Evolutionary conservation across 2,797 vertebrate genomes (phyloP).

Genomic region (Anabacerthia variegaticeps): DNA sequence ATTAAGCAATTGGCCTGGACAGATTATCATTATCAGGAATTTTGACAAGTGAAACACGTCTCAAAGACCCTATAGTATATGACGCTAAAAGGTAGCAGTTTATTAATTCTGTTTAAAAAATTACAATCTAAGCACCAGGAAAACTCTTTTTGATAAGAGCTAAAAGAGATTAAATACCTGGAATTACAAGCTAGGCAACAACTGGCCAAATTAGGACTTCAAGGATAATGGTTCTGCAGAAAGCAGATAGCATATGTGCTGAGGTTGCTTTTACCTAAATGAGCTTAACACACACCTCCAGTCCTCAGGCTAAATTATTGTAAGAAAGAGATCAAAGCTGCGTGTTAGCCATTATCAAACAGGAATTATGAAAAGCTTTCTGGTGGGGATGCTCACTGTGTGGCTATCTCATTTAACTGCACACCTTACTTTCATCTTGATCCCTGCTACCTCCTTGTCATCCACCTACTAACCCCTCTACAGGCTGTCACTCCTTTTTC

Average conservation of each 20-base stretch:
- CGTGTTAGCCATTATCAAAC: background rate
- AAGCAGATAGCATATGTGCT: background rate
- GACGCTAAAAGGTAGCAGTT: background rate
- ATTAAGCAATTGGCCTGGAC: background rate
- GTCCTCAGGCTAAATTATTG: background rate
- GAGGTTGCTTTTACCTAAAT: background rate
- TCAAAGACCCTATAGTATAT: background rate
- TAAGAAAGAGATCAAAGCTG: constrained; percentile 10
- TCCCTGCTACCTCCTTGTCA: background rate
- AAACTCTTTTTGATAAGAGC: background rate
- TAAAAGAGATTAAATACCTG: background rate
- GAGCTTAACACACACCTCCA: background rate
- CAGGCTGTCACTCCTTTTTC: background rate
- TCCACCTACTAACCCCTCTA: background rate
- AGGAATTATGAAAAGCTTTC: constrained; percentile 7
- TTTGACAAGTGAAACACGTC: background rate
- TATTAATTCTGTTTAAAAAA: constrained; percentile 30
- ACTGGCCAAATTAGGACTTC: background rate
- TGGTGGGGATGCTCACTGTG: background rate
- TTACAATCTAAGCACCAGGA: background rate
- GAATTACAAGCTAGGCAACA: constrained; percentile 2
- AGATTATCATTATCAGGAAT: constrained; percentile 12
- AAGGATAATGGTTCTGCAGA: background rate
- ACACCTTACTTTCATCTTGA: constrained; percentile 1
- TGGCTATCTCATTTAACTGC: background rate